phyloP scores from a whole-genome alignment of 2,113 vertebrate genomes.

The Numenius arquata region DNA sequence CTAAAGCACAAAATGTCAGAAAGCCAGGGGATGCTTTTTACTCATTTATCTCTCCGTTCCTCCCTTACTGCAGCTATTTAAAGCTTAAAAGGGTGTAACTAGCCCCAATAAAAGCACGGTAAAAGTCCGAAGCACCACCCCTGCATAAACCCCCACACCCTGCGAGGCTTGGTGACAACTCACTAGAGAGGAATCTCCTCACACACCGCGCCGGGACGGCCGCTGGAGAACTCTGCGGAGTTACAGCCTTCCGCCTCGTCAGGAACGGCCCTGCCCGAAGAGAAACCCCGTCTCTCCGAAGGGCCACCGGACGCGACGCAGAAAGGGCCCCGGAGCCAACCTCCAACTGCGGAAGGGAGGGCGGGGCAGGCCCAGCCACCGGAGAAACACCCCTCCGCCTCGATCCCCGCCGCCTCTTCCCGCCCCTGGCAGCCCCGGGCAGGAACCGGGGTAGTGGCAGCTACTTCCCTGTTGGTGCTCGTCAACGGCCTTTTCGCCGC shows the following conservation, averaged over 20 bases:
- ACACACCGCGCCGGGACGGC: background rate
- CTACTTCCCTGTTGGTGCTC: rapidly evolving
- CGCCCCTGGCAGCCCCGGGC: background rate
- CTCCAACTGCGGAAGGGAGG: background rate
- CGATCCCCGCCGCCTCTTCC: background rate
- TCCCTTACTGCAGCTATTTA: background rate
- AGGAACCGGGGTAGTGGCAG: rapidly evolving
- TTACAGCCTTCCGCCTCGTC: rapidly evolving
- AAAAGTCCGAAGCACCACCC: too few relatives aligned
- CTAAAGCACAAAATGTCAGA: background rate
- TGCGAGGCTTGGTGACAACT: too few relatives aligned
- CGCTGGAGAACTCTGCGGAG: rapidly evolving
- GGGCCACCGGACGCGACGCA: background rate
- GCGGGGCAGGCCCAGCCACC: rapidly evolving
- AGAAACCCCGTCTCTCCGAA: rapidly evolving
- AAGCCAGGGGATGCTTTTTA: background rate
- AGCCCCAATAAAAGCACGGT: background rate
- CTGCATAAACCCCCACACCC: background rate
- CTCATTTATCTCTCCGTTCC: background rate
- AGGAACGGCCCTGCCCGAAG: background rate
- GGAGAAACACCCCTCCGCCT: rapidly evolving
- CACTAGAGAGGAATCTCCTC: rapidly evolving
- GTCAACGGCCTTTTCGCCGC: background rate
- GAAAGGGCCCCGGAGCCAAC: too few relatives aligned
- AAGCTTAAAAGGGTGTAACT: background rate